Conservation (phyloP, 2,797 vertebrate genomes). For the Muscicapa comitata region DNA sequence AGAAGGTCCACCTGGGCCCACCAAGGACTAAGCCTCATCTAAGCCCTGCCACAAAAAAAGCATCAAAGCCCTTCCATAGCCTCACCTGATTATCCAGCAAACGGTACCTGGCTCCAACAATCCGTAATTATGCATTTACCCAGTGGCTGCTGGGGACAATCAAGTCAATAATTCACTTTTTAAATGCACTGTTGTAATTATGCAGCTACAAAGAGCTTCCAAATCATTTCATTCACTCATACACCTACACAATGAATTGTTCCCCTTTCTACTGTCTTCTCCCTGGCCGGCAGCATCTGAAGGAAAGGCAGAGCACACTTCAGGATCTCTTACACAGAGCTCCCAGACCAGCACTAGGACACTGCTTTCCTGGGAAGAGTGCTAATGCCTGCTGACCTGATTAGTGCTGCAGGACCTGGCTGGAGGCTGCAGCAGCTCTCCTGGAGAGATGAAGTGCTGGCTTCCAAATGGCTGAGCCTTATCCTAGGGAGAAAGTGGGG, state of each 20-base stretch:
- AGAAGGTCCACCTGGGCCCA: background rate
- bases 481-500: background rate
- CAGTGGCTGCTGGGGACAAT: conserved; percentile 66
- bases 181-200: conserved; percentile 58
- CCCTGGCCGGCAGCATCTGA: fast-evolving
- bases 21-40: background rate
- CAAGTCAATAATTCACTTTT: conserved; percentile 73
- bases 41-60: background rate
- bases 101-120: conserved; percentile 36
- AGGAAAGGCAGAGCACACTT: background rate
- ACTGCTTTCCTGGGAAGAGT: background rate
- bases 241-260: conserved; percentile 25
- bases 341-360: fast-evolving
- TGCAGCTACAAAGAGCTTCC: conserved; percentile 55
- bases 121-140: conserved; percentile 60
- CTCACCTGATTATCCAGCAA: background rate
- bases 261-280: conserved; percentile 13
- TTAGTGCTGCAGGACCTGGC: background rate
- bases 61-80: conserved; percentile 39
- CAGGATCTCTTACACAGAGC: background rate
- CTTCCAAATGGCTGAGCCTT: background rate
- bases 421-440: background rate
- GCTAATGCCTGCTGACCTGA: background rate
- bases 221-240: conserved; percentile 26
- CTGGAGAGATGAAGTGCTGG: background rate